Percentiles rank a stretch among this genome's conserved stretches.
Conservation (phyloP, 1,140 invertebrate species). For the Lepidurus arcticus region DNA sequence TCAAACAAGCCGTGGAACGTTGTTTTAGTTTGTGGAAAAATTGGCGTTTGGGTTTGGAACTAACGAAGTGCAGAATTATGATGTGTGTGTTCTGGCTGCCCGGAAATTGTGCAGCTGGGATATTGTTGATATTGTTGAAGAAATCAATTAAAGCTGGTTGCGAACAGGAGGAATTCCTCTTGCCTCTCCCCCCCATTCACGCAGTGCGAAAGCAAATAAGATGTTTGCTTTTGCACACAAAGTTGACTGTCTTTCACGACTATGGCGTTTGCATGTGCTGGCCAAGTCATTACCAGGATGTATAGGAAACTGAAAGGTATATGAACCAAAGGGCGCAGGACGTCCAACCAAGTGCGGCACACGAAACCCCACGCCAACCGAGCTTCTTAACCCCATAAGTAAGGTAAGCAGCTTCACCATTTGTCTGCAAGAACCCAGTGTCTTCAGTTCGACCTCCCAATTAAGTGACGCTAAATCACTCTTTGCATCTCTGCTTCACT, state of each 20-base stretch:
- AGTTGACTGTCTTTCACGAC: background rate
- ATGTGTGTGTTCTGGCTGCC: too few species aligned
- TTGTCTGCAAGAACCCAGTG: conserved; percentile 1
- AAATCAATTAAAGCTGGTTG: background rate
- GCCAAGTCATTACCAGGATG: background rate
- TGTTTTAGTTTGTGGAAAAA: background rate
- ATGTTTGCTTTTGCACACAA: background rate
- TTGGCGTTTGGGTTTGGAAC: too few species aligned
- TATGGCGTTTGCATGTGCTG: background rate
- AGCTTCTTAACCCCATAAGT: conserved; percentile 12
- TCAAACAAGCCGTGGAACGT: background rate
- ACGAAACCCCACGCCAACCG: background rate
- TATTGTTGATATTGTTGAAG: background rate
- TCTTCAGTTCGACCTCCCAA: background rate
- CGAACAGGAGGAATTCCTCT: background rate
- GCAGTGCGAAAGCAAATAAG: background rate
- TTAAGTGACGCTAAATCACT: background rate
- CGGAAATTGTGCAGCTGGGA: too few species aligned
- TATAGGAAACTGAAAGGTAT: background rate
- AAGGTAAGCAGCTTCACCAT: conserved; percentile 4
- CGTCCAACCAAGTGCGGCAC: background rate
- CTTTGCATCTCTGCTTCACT: background rate
- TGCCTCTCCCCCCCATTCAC: too few species aligned
- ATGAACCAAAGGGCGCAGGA: background rate
- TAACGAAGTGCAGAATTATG: too few species aligned